Evolutionary conservation across 1,140 invertebrate genomes (phyloP), one percentile per base, ranked within the genome.

Genomic region (Phenacoccus solenopsis): DNA sequence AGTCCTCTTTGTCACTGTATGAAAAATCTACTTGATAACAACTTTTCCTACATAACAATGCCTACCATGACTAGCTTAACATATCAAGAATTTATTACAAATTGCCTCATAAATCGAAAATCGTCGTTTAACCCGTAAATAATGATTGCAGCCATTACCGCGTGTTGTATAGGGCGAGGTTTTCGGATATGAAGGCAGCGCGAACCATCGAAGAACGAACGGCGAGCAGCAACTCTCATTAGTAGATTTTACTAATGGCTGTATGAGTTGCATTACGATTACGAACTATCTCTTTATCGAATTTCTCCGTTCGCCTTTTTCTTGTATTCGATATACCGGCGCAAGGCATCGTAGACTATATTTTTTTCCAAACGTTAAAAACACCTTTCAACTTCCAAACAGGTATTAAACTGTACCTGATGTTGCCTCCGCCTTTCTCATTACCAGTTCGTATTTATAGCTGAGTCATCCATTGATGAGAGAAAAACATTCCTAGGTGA

Each of bases 381-480:
- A 49, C 38, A 49, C 38, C 38, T 49, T 49, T 49, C 38, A 49
- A 49, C 38, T 49, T 49, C 12, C 3, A 49, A 49, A 49, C 38
- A 49, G 38, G 38, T 49, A 49, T 49, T 49, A 49, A 49, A 49
- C 38, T 49, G 38, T 49, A 32, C 38, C 38, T n/a, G 38, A 5
- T 5, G 38, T 49, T 49, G 38, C 38, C 59, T 64, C 22, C 25
- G 21, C 59, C 25, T 64, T 25, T 64, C 59, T 64, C 59, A 64
- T 64, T 64, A 64, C 25, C 22, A 7, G 59, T 64, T 64, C 5
- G 5, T 24, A 24, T 64, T 64, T 64, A 59, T 64, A 10, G 59
- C 59, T 16, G 59, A 64, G 59, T 64, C 59, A 64, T 25, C 25
- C 59, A 64, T 64, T 64, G 59, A 64, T 64, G 59, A 64, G 59